Percentiles rank a stretch among this genome's conserved stretches.
These are phyloP conservation scores for Istiophorus platypterus DNA, from an alignment of 2,113 vertebrate species.

Conservation along the genomic window DNA sequence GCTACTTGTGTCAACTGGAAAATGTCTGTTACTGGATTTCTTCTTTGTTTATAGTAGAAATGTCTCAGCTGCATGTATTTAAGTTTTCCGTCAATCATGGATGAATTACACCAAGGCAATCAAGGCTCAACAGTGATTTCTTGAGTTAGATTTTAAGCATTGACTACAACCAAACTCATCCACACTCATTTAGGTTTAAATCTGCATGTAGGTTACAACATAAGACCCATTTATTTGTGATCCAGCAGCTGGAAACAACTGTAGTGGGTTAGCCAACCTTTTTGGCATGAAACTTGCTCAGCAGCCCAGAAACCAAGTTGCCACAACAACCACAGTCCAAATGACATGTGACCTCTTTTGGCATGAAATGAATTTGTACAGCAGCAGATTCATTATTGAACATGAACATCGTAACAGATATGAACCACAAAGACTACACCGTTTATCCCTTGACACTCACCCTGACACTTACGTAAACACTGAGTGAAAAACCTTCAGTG, in stretches of 20 bases:
- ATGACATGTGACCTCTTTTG: constrained; percentile 26
- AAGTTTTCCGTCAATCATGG: constrained; percentile 51
- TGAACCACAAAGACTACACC: background rate
- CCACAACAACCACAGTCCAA: constrained; percentile 5
- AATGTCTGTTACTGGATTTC: constrained; percentile 47
- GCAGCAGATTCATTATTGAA: background rate
- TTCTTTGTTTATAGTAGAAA: constrained; percentile 58
- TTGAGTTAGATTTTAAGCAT: constrained; percentile 17
- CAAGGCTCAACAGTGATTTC: constrained; percentile 23
- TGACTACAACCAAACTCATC: constrained; percentile 22
- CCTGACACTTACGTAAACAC: background rate
- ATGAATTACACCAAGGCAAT: constrained; percentile 44
- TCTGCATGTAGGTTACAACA: background rate
- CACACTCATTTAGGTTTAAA: constrained; percentile 10
- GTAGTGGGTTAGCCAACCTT: background rate
- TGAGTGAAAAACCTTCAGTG: constrained; percentile 13
- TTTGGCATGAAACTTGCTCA: constrained; percentile 19
- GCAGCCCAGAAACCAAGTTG: background rate
- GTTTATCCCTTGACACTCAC: background rate
- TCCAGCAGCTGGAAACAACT: constrained; percentile 19
- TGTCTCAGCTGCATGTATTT: constrained; percentile 41
- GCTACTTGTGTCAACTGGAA: constrained; percentile 65
- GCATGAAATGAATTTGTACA: background rate
- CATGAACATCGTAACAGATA: background rate
- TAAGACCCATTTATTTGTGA: background rate